Percentiles rank a stretch among this genome's conserved stretches.
These are phyloP conservation scores for Bombyx huttoni DNA, from an alignment of 2,888 invertebrate genomes.

Conservation along the genomic window DNA sequence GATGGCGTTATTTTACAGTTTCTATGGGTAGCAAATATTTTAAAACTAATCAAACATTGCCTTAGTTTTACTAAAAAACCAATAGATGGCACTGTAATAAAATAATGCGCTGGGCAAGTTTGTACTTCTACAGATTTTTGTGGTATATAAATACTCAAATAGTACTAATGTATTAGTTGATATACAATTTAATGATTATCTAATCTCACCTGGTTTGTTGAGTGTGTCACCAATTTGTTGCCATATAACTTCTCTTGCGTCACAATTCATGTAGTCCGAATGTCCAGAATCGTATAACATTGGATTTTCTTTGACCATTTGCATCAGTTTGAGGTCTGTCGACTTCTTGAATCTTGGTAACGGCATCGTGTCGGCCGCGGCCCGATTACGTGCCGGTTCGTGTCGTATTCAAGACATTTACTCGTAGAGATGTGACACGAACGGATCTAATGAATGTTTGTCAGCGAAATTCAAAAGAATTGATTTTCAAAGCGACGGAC, in stretches of 20 bases:
- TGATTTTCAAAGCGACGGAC: no score
- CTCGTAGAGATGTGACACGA: no score
- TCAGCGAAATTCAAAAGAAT: no score
- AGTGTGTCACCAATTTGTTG: constrained; percentile 51
- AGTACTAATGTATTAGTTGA: not conserved
- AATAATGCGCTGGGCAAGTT: not conserved
- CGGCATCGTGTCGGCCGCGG: constrained; percentile 30
- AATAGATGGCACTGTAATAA: not conserved
- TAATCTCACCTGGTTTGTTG: constrained; percentile 42
- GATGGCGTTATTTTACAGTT: no score
- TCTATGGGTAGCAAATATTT: no score
- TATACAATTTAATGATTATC: no score
- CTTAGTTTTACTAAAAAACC: no score
- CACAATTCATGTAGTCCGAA: constrained; percentile 40
- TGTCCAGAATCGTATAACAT: constrained; percentile 45
- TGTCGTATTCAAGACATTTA: no score
- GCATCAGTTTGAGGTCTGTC: constrained; percentile 39
- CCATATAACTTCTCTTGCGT: constrained; percentile 50
- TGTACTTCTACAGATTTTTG: not conserved
- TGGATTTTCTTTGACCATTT: constrained; percentile 39
- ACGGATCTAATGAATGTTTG: no score
- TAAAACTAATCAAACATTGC: no score
- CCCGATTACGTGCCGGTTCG: constrained; percentile 4
- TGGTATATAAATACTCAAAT: not conserved
- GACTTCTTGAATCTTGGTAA: constrained; percentile 37